phyloP scores from a whole-genome alignment of 2,113 vertebrate species.

The Halcyon malimbica region DNA sequence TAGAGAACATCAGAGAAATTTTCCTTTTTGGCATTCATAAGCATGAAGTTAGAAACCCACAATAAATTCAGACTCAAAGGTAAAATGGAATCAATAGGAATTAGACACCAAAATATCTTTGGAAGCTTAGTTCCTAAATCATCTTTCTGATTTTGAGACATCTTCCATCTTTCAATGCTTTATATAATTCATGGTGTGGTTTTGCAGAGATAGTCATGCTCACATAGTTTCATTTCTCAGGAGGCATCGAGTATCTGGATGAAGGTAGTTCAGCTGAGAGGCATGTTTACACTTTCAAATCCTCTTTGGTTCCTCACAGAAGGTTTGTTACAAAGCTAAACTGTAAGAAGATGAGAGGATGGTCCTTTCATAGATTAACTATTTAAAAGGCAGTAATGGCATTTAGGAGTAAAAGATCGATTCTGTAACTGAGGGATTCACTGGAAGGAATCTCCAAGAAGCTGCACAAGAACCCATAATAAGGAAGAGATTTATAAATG shows the following conservation, averaged over 20 bases:
- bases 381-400: neutral
- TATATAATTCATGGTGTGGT: neutral
- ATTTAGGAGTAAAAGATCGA: neutral
- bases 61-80: neutral
- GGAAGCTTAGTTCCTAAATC: slow-evolving; percentile 1
- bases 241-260: neutral
- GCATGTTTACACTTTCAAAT: neutral
- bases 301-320: neutral
- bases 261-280: neutral
- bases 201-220: neutral
- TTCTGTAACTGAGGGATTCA: neutral
- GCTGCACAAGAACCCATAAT: neutral
- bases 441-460: neutral
- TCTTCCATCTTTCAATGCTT: neutral
- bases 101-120: neutral
- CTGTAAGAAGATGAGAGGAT: neutral
- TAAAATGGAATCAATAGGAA: neutral
- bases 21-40: slow-evolving; percentile 34
- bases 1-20: slow-evolving; percentile 34
- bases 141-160: neutral
- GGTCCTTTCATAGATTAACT: neutral
- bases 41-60: neutral
- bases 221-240: neutral
- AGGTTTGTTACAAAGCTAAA: neutral
- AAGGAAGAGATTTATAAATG: neutral